Evolutionary conservation across 2,113 vertebrate species (phyloP).

Genomic region (Lamprologus callipterus): DNA sequence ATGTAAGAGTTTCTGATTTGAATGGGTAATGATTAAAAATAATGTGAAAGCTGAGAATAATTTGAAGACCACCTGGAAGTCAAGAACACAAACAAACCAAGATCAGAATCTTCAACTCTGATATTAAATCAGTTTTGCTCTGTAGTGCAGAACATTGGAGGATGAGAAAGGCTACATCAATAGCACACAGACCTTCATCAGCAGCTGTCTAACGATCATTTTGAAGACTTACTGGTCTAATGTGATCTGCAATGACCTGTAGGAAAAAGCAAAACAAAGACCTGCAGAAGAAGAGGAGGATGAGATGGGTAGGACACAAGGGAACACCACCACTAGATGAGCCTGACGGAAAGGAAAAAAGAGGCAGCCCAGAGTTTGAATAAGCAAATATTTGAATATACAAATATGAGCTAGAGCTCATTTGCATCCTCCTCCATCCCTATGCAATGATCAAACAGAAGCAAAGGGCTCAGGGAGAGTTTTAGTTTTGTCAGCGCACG

Average conservation of each 20-base stretch:
- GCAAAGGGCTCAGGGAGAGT: neutral
- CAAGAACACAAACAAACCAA: neutral
- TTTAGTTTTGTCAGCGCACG: rapidly evolving
- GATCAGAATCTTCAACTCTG: neutral
- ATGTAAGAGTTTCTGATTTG: neutral
- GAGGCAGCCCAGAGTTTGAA: neutral
- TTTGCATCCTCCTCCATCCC: neutral
- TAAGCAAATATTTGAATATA: neutral
- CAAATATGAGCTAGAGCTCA: neutral
- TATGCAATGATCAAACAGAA: neutral
- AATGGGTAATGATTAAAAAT: neutral
- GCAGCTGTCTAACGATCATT: rapidly evolving
- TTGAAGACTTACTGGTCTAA: neutral
- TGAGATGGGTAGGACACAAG: neutral
- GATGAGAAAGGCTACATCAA: neutral
- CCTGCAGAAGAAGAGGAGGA: neutral
- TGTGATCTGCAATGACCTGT: neutral
- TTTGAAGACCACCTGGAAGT: neutral
- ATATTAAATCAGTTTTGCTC: neutral
- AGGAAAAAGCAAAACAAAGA: neutral
- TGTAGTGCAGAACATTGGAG: neutral
- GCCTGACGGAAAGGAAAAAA: neutral
- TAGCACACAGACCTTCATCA: neutral
- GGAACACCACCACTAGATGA: neutral
- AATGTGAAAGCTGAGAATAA: neutral